Percentiles rank a stretch among this genome's conserved stretches.
Conservation (phyloP, 2,888 invertebrate species). For the Mylabris sibirica region DNA sequence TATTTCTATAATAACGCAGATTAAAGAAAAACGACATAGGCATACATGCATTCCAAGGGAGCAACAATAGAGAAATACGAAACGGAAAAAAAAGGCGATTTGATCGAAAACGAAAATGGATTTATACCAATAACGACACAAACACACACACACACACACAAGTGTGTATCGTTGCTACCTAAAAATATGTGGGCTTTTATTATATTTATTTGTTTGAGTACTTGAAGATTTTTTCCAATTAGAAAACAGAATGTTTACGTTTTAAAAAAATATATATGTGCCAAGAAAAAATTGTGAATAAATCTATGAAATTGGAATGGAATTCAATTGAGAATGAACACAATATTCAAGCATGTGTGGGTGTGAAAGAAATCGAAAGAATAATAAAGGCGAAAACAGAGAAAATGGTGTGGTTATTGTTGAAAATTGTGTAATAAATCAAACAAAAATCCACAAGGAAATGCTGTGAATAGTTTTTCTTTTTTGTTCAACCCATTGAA, state of each 20-base stretch:
- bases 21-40: conserved; percentile 37
- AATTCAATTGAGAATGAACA: background rate
- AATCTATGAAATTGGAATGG: conserved; percentile 3
- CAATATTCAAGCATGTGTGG: background rate
- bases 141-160: conserved; percentile 41
- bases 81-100: conserved; percentile 43
- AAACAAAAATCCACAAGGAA: background rate
- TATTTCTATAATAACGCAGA: conserved; percentile 25
- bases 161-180: background rate
- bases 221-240: conserved; percentile 40
- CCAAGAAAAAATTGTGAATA: background rate
- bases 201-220: conserved; percentile 43
- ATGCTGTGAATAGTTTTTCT: no score
- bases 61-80: conserved; percentile 39
- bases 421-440: background rate
- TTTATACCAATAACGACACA: conserved; percentile 34
- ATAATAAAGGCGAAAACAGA: background rate
- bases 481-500: no score
- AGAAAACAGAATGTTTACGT: conserved; percentile 33
- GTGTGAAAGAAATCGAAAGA: background rate
- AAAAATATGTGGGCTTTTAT: conserved; percentile 48
- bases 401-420: no score
- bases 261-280: background rate
- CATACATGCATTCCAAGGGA: conserved; percentile 30
- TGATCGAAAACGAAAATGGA: conserved; percentile 54